A percentile compares a stretch with the other conserved stretches of the same genome.
Conservation (phyloP, 2,888 invertebrate species). For the Rambutsinella grinnellia region DNA sequence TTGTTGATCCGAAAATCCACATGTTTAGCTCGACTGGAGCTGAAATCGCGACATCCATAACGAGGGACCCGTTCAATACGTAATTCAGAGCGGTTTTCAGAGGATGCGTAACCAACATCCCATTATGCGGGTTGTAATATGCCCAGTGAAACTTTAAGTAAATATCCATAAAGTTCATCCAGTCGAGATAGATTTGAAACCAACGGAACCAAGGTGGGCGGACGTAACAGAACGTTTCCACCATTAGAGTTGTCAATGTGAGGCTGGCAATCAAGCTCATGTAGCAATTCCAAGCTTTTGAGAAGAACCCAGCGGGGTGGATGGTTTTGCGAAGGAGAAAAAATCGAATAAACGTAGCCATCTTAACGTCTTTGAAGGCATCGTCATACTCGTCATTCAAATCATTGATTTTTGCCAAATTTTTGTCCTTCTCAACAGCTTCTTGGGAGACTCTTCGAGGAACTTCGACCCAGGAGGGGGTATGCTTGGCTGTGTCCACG, state of each 20-base stretch:
- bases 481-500: slow-evolving; percentile 21
- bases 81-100: slow-evolving; percentile 55
- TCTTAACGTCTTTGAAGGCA: slow-evolving; percentile 3
- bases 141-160: slow-evolving; percentile 63
- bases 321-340: slow-evolving; percentile 54
- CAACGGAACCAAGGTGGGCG: slow-evolving; percentile 43
- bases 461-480: slow-evolving; percentile 56
- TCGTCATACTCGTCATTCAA: slow-evolving; percentile 44
- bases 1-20: slow-evolving; percentile 32
- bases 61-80: slow-evolving; percentile 54
- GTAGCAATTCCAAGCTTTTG: slow-evolving; percentile 56
- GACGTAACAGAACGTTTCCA: slow-evolving; percentile 51
- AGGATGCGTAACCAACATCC: slow-evolving; percentile 58
- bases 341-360: slow-evolving; percentile 27
- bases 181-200: slow-evolving; percentile 46
- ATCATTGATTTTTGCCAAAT: slow-evolving; percentile 12
- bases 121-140: slow-evolving; percentile 55
- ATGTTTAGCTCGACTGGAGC: slow-evolving; percentile 56
- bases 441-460: slow-evolving; percentile 1
- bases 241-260: slow-evolving; percentile 34
- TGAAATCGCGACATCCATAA: slow-evolving; percentile 50
- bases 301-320: slow-evolving; percentile 63
- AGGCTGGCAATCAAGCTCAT: slow-evolving; percentile 51
- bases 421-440: background rate
- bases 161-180: slow-evolving; percentile 54